These are phyloP conservation scores for Chaetops frenatus DNA, from an alignment of 2,113 vertebrate species.

Conservation along the genomic window DNA sequence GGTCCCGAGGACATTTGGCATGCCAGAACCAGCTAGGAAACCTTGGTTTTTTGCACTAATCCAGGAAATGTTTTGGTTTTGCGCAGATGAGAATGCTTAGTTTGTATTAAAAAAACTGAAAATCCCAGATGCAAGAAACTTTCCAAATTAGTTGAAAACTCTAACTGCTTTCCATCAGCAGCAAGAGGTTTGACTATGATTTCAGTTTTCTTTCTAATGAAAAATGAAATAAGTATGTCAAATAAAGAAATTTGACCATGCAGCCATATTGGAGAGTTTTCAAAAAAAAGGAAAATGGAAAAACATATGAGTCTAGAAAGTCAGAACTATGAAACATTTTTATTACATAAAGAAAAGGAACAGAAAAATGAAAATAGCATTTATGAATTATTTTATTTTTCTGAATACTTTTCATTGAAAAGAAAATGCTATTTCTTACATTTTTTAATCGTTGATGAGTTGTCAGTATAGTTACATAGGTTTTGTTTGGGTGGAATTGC, in stretches of 20 bases:
- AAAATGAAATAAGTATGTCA: not conserved
- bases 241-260: not conserved
- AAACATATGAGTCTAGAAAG: accelerated
- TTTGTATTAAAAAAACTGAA: not conserved
- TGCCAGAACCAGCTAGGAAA: not conserved
- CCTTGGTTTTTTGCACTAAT: not conserved
- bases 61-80: not conserved
- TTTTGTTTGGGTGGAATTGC: not conserved
- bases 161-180: not conserved
- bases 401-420: not conserved
- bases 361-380: not conserved
- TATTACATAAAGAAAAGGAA: not conserved
- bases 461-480: not conserved
- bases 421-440: not conserved
- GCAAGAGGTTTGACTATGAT: not conserved
- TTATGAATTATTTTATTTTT: not conserved
- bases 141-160: not conserved
- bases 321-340: not conserved
- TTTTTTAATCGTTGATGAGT: not conserved
- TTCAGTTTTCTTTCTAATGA: not conserved
- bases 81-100: not conserved
- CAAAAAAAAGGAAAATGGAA: not conserved
- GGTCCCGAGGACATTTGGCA: not conserved
- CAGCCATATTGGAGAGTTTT: not conserved
- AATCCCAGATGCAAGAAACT: not conserved